A percentile compares a stretch with the other conserved stretches of the same genome.
These are phyloP conservation scores for Mystacides longicornis DNA, from an alignment of 2,888 invertebrate genomes.

Conservation along the genomic window DNA sequence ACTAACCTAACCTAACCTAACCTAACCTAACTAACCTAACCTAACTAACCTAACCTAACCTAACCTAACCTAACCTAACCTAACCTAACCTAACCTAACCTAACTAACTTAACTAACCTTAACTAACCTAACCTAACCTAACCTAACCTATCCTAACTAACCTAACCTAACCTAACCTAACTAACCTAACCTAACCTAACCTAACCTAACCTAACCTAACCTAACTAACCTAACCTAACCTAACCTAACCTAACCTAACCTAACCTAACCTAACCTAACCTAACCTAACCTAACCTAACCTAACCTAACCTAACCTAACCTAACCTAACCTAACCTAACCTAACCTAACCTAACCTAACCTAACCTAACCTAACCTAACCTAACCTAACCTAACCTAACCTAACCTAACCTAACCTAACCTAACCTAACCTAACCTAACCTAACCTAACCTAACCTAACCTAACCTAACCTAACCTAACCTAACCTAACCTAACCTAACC, in stretches of 20 bases:
- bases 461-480: constrained; percentile 7
- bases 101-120: constrained; percentile 4
- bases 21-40: constrained; percentile 11
- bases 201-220: constrained; percentile 7
- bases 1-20: constrained; percentile 9
- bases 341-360: constrained; percentile 7
- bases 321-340: constrained; percentile 7
- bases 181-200: constrained; percentile 7
- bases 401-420: constrained; percentile 7
- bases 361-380: constrained; percentile 7
- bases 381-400: constrained; percentile 7
- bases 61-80: constrained; percentile 7
- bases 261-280: constrained; percentile 7
- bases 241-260: constrained; percentile 7
- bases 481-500: constrained; percentile 7
- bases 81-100: constrained; percentile 7
- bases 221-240: constrained; percentile 7
- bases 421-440: constrained; percentile 7
- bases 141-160: constrained; percentile 6
- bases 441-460: constrained; percentile 7
- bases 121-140: constrained; percentile 6
- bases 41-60: constrained; percentile 9
- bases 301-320: constrained; percentile 7
- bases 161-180: constrained; percentile 7
- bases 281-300: constrained; percentile 7